Conservation (phyloP, 2,888 invertebrate species). For the Torymus texanus region DNA sequence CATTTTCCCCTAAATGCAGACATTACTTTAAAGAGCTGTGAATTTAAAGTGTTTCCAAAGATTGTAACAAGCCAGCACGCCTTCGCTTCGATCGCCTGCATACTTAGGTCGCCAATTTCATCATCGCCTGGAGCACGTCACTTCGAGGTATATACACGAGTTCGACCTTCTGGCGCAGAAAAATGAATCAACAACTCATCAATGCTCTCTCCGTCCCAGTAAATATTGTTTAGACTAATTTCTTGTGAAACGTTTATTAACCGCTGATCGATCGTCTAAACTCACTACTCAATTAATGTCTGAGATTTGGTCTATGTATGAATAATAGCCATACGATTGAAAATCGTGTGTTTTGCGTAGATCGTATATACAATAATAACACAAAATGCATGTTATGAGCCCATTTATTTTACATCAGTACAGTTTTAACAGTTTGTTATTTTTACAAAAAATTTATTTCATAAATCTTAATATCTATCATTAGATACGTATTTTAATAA, state of each 20-base stretch:
- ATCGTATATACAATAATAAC: no score
- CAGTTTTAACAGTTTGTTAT: no score
- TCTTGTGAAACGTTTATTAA: constrained; percentile 61
- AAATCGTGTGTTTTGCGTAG: no score
- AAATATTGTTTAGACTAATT: constrained; percentile 60
- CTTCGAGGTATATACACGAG: not conserved
- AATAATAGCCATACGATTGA: no score
- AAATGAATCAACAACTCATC: not conserved
- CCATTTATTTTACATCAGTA: no score
- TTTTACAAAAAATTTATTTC: no score
- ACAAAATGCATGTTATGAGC: no score
- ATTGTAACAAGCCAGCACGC: not conserved
- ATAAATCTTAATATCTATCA: no score
- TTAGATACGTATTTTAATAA: no score
- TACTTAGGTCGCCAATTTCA: constrained; percentile 33
- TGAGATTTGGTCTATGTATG: no score
- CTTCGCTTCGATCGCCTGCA: no score
- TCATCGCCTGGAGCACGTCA: not conserved
- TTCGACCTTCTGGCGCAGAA: not conserved
- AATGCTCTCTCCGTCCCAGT: not conserved
- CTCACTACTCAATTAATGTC: no score
- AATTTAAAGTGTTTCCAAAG: constrained; percentile 23
- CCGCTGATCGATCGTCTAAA: not conserved
- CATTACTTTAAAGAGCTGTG: constrained; percentile 35
- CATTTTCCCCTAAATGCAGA: constrained; percentile 17